Evolutionary conservation across 2,113 vertebrate genomes (phyloP).

Genomic region (Nannobrachium achirus): DNA sequence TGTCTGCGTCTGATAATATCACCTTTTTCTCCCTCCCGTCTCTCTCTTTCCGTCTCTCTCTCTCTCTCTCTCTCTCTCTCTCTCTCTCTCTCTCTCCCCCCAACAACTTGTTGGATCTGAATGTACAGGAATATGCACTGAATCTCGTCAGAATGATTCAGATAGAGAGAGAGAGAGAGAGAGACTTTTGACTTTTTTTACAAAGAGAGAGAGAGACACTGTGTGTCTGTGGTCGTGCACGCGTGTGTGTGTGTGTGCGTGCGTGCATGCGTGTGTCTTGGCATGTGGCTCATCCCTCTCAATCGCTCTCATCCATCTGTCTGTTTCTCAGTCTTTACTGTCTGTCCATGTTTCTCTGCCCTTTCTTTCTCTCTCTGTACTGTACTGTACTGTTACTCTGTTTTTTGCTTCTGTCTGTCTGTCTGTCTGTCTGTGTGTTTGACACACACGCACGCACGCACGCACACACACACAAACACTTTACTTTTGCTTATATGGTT

Average conservation of each 20-base stretch:
- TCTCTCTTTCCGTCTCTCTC: not conserved
- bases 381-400: too few species aligned
- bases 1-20: not conserved
- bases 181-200: too few species aligned
- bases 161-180: too few species aligned
- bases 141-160: too few species aligned
- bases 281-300: not conserved
- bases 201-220: too few species aligned
- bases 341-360: not conserved
- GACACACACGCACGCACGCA: not conserved
- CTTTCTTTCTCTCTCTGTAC: not conserved
- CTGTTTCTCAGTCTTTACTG: not conserved
- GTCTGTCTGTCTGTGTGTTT: not conserved
- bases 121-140: too few species aligned
- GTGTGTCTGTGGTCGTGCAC: not conserved
- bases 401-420: not conserved
- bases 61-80: slow-evolving; percentile 1
- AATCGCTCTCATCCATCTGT: not conserved
- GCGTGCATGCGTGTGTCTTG: not conserved
- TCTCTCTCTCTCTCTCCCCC: not conserved
- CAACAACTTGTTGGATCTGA: too few species aligned
- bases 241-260: slow-evolving; percentile 3
- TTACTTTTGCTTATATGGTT: too few species aligned
- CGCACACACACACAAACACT: not conserved
- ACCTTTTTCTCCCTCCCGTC: not conserved